Evolutionary conservation across 1,140 invertebrate species (phyloP).

Genomic region (Metaphire vulgaris): DNA sequence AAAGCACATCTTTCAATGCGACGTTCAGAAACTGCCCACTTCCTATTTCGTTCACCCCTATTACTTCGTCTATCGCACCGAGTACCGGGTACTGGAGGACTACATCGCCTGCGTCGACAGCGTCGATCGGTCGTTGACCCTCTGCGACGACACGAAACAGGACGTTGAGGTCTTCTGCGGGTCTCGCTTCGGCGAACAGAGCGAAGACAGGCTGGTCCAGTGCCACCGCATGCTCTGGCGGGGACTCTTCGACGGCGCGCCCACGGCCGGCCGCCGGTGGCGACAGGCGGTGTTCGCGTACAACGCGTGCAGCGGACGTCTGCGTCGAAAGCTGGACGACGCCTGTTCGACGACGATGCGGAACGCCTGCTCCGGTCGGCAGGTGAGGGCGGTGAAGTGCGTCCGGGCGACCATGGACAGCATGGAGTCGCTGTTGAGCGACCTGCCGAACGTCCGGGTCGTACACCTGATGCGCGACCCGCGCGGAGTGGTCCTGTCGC

Average conservation of each 20-base stretch:
- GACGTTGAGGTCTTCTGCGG: neutral
- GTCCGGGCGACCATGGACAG: conserved; percentile 7
- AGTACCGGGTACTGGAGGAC: neutral
- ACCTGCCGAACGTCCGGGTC: neutral
- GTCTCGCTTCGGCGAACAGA: neutral
- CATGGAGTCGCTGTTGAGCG: neutral
- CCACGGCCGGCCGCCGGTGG: neutral
- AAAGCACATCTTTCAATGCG: neutral
- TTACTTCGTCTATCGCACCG: neutral
- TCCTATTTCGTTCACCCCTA: neutral
- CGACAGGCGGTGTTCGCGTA: neutral
- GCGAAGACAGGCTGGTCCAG: neutral
- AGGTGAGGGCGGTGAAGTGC: neutral
- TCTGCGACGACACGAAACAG: neutral
- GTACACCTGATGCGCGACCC: conserved; percentile 5
- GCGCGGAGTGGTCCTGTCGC: neutral
- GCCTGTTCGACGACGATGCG: neutral
- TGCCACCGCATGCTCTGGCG: neutral
- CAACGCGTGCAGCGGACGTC: neutral
- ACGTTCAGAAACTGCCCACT: neutral
- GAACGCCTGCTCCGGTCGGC: neutral
- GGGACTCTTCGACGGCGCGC: neutral
- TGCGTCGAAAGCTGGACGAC: neutral
- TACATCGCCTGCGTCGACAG: neutral
- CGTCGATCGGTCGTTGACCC: neutral